Evolutionary conservation across 1,140 invertebrate species (phyloP), one percentile per base, ranked within the genome.

Genomic region (Tetramorium alpestre): DNA sequence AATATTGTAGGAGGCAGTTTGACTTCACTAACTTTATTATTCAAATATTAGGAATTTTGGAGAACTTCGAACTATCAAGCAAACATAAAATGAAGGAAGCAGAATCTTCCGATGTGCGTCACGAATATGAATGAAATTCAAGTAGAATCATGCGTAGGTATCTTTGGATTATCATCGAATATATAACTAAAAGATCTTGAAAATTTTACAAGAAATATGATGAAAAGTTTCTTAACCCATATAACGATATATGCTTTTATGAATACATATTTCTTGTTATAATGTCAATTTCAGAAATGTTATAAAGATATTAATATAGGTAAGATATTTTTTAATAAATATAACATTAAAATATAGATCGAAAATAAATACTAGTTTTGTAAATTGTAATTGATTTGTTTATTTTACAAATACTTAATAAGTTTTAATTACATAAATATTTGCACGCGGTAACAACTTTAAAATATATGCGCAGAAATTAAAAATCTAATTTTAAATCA

Each of bases 21-120:
- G 47, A 80, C 28, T 51, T 49, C 18, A n/a, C 22, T 58, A 84
- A 84, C 69, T 84, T 75, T 22, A 47, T 82, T 82, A 60, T 75
- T 54, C 22, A 60, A 84, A 73, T 67, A 47, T 80, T 49, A 54
- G 8, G 3, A 82, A 16, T 73, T 73, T 56, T 58, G 78, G 6
- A 56, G 25, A 10, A 82, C 22, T 33, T 54, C 28, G 44, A 56
- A 6, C 18, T 22, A 54, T n/a, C 13, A n/a, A 56, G 33, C 11
- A 73, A 82, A 73, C 33, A 18, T 51, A 16, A 70, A 54, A 11
- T 56, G 13, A 8, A 47, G 41, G 62, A 80, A 69, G 33, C 38
- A 28, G 11, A n/a, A 47, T 82, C 51, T 73, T 82, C 10, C 16
- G 38, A 60, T 33, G 49, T 69, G 28, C 38, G 28, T 73, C 33